phyloP scores from a whole-genome alignment of 2,797 vertebrate species.

The Myripristis jacobus region DNA sequence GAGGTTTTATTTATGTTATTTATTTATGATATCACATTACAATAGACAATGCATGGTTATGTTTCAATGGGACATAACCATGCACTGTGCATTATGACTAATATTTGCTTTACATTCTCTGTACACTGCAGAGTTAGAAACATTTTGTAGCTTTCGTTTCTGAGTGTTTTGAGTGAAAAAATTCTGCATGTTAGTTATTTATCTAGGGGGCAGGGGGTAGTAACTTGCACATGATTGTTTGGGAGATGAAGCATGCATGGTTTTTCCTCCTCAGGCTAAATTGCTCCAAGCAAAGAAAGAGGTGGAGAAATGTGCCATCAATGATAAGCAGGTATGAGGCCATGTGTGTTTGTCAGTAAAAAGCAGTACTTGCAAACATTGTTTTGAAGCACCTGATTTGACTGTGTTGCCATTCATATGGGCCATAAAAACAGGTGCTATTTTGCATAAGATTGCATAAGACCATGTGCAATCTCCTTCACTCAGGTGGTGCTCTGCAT shows the following conservation, averaged over 20 bases:
- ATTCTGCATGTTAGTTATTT: background rate
- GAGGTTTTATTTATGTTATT: no score
- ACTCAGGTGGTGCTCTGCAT: constrained; percentile 96
- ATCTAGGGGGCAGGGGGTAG: background rate
- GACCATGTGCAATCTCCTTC: constrained; percentile 22
- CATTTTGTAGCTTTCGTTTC: background rate
- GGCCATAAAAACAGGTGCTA: background rate
- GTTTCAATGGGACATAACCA: no score
- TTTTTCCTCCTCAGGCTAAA: constrained; percentile 83
- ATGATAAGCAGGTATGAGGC: constrained; percentile 93
- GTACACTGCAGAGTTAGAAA: background rate
- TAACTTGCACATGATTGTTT: background rate
- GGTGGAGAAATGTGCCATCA: constrained; percentile 94
- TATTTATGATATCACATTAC: no score
- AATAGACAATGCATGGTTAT: no score
- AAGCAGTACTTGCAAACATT: background rate
- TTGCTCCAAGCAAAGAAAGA: constrained; percentile 96
- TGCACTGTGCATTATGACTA: background rate
- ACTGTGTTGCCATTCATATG: background rate
- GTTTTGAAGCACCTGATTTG: background rate
- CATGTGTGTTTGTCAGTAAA: constrained; percentile 15
- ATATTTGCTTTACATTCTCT: background rate
- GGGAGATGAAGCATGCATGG: constrained; percentile 4
- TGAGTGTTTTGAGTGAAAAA: background rate
- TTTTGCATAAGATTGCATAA: constrained; percentile 25